Evolutionary conservation across 2,888 invertebrate genomes (phyloP).

Genomic region (Dynastes grantii): DNA sequence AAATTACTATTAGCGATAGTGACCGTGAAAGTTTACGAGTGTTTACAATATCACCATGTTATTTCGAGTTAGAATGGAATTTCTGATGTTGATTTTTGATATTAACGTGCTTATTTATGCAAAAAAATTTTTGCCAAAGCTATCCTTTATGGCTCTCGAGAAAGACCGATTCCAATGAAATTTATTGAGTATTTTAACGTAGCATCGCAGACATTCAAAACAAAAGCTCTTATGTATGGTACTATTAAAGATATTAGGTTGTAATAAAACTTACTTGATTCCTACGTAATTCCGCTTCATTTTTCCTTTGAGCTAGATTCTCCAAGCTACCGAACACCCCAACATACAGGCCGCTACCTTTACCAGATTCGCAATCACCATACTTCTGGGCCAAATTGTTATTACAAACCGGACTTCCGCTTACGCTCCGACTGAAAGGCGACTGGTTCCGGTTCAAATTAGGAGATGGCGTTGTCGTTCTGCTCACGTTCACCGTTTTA

Average conservation of each 20-base stretch:
- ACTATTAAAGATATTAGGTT: background rate
- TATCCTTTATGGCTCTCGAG: too few species aligned
- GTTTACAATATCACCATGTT: too few species aligned
- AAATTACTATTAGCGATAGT: too few species aligned
- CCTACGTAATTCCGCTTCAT: slow-evolving; percentile 72
- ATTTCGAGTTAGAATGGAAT: too few species aligned
- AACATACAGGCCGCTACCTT: slow-evolving; percentile 55
- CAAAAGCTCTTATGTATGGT: too few species aligned
- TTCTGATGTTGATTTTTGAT: too few species aligned
- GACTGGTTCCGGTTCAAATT: slow-evolving; percentile 72
- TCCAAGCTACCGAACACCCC: slow-evolving; percentile 59
- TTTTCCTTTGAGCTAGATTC: slow-evolving; percentile 63
- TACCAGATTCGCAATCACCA: slow-evolving; percentile 31
- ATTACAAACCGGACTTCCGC: slow-evolving; percentile 65
- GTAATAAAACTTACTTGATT: slow-evolving; percentile 64
- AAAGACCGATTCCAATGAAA: too few species aligned
- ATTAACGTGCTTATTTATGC: too few species aligned
- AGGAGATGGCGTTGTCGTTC: slow-evolving; percentile 71
- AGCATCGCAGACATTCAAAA: too few species aligned
- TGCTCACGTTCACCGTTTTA: slow-evolving; percentile 65
- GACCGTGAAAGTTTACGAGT: too few species aligned
- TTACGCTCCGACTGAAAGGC: slow-evolving; percentile 64
- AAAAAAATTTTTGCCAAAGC: too few species aligned
- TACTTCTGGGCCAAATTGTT: slow-evolving; percentile 60
- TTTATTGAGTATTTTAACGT: too few species aligned